phyloP scores from a whole-genome alignment of 2,888 invertebrate species.

The Aphodius sticticus region DNA sequence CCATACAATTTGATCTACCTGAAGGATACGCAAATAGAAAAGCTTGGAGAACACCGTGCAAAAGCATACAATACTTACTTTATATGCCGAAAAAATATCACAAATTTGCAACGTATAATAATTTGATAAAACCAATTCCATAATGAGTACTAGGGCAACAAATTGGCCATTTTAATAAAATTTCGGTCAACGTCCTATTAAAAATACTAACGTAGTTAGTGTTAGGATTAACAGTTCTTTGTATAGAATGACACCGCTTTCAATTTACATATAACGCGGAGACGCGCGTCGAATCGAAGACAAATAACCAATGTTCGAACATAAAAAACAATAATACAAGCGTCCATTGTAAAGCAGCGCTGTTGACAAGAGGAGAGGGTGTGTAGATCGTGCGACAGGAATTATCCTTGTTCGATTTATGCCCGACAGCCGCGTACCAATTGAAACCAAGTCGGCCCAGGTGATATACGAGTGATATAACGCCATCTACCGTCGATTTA shows the following conservation, averaged over 20 bases:
- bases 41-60: too few relatives aligned
- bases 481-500: conserved; percentile 24
- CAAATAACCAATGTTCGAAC: conserved; percentile 23
- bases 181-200: too few relatives aligned
- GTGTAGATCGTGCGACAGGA: conserved; percentile 11
- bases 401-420: conserved; percentile 25
- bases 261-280: conserved; percentile 21
- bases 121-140: too few relatives aligned
- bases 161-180: too few relatives aligned
- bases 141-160: too few relatives aligned
- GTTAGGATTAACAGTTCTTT: background rate
- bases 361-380: conserved; percentile 20
- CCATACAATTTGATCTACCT: too few relatives aligned
- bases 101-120: too few relatives aligned
- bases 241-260: background rate
- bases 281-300: conserved; percentile 6
- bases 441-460: conserved; percentile 11
- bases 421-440: conserved; percentile 23
- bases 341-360: conserved; percentile 19
- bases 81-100: too few relatives aligned
- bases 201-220: background rate
- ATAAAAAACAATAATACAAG: conserved; percentile 17
- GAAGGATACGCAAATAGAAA: too few relatives aligned
- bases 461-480: conserved; percentile 9
- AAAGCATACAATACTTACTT: too few relatives aligned